Percentiles rank a stretch among this genome's conserved stretches.
These are phyloP conservation scores for Pseudochirops corinnae DNA, from an alignment of 2,797 vertebrate genomes.

Conservation along the genomic window DNA sequence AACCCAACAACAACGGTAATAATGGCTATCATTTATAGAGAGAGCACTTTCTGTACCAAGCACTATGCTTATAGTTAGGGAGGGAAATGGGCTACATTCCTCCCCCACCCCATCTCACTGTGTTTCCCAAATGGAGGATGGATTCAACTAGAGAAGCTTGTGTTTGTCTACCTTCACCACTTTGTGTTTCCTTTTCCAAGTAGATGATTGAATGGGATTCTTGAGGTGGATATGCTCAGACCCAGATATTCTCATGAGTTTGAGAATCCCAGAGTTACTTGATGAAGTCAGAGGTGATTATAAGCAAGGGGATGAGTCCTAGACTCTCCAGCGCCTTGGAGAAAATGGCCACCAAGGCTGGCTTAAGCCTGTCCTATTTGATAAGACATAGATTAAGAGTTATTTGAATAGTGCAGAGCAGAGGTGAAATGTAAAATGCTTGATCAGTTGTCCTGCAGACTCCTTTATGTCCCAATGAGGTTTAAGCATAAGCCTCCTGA, in stretches of 20 bases:
- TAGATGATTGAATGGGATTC: not conserved
- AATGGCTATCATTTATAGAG: not conserved
- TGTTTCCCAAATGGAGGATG: not conserved
- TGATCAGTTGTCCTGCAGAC: not conserved
- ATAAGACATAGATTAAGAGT: not conserved
- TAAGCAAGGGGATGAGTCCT: not conserved
- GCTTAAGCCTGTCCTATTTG: not conserved
- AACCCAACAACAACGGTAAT: not conserved
- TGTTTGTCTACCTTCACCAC: not conserved
- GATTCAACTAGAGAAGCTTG: not conserved
- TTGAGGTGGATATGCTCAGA: not conserved
- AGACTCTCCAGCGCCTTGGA: not conserved
- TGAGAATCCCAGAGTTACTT: not conserved
- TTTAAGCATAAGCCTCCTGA: not conserved
- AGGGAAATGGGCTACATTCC: not conserved
- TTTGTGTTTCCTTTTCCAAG: not conserved
- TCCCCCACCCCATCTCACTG: not conserved
- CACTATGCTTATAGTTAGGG: not conserved
- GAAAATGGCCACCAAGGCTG: not conserved
- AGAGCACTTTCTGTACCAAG: not conserved
- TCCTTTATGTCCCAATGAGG: not conserved
- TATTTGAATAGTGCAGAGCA: not conserved
- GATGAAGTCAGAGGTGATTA: not conserved
- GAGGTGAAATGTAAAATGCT: not conserved
- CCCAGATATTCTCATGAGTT: not conserved